Conservation (phyloP, 2,888 invertebrate genomes). For the Linnaemya tessellans region DNA sequence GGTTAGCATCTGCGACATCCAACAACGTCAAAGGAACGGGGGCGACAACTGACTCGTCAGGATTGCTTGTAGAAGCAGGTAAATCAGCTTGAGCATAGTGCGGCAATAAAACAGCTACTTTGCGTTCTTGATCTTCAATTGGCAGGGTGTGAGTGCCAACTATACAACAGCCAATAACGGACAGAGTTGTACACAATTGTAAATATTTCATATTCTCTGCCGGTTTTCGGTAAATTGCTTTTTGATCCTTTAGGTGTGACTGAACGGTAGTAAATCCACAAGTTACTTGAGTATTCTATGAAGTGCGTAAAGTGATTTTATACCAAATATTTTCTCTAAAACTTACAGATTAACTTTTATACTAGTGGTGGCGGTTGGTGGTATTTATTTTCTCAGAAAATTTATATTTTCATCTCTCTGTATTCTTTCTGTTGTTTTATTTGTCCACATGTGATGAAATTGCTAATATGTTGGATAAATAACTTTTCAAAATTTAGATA, state of each 20-base stretch:
- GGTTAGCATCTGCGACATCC: conserved; percentile 74
- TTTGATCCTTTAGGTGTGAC: not conserved
- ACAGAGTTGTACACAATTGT: not conserved
- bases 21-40: conserved; percentile 74
- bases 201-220: conserved; percentile 34
- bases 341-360: not conserved
- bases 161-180: conserved; percentile 14
- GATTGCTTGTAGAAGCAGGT: conserved; percentile 45
- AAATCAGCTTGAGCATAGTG: conserved; percentile 37
- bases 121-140: conserved; percentile 44
- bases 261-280: conserved; percentile 6
- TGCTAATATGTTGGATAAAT: conserved; percentile 34
- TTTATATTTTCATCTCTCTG: conserved; percentile 1
- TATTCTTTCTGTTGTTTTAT: not conserved
- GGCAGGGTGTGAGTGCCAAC: conserved; percentile 23
- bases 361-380: not conserved
- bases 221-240: not conserved
- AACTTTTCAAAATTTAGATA: conserved; percentile 24
- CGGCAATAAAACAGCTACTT: conserved; percentile 61
- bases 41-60: conserved; percentile 21
- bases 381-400: not conserved
- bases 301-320: conserved; percentile 35
- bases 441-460: conserved; percentile 33
- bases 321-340: conserved; percentile 9
- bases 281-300: not conserved